Evolutionary conservation across 92 coral and sea anemone species (phyloP).

Genomic region (Epizoanthus rinbou): DNA sequence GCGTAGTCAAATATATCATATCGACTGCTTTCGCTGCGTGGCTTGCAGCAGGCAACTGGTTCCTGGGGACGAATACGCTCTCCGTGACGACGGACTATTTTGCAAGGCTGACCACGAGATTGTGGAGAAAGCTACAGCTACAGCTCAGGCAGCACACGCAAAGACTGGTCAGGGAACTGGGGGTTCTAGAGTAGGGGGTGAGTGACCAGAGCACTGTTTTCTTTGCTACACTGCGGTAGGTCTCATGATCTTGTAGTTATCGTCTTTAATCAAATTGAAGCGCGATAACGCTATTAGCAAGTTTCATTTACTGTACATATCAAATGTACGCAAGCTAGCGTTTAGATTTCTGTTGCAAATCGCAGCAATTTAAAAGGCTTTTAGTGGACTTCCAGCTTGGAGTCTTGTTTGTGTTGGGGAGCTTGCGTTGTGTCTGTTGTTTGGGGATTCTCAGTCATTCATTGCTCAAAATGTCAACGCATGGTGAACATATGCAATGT

Average conservation of each 20-base stretch:
- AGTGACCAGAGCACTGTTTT: constrained; percentile 52
- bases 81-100: constrained; percentile 94
- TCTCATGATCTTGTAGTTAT: constrained; percentile 72
- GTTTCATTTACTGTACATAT: constrained; percentile 74
- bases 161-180: constrained; percentile 58
- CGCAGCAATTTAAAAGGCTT: constrained; percentile 14
- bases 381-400: constrained; percentile 19
- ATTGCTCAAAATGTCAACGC: constrained; percentile 35
- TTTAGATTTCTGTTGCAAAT: constrained; percentile 2
- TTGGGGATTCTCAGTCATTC: constrained; percentile 42
- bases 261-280: constrained; percentile 89
- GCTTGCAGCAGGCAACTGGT: constrained; percentile 97
- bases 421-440: constrained; percentile 13
- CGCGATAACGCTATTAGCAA: constrained; percentile 90
- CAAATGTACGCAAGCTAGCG: constrained; percentile 53
- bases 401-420: neutral
- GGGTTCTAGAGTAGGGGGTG: constrained; percentile 65
- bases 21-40: constrained; percentile 98
- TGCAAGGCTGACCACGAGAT: constrained; percentile 98
- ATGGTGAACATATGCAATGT: constrained; percentile 17
- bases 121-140: constrained; percentile 94
- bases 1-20: constrained; percentile 91
- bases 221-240: constrained; percentile 87
- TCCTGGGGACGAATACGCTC: constrained; percentile 97
- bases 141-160: constrained; percentile 89